Evolutionary conservation across 2,113 vertebrate genomes (phyloP).

Genomic region (Tringa solitaria): DNA sequence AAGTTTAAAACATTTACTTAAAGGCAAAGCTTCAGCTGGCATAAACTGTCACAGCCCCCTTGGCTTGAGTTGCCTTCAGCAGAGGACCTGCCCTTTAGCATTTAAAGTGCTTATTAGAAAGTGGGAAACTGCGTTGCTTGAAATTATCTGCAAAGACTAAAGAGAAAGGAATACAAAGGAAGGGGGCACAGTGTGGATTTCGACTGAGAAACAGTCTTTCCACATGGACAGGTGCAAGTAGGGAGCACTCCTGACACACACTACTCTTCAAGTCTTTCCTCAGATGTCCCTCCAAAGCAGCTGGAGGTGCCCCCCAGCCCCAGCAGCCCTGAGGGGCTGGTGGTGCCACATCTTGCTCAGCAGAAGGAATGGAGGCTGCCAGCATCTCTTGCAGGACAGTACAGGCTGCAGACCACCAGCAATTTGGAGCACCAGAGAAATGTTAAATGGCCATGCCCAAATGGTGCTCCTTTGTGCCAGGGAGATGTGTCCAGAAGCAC

Average conservation of each 20-base stretch:
- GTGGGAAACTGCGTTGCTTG: constrained; percentile 29
- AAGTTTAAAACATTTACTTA: constrained; percentile 65
- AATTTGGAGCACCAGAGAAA: background rate
- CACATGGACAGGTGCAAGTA: background rate
- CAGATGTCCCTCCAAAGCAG: background rate
- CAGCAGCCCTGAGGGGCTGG: background rate
- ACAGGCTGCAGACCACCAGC: background rate
- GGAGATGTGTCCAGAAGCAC: background rate
- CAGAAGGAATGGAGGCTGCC: background rate
- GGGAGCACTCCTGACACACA: background rate
- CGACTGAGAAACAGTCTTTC: background rate
- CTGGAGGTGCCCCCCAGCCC: background rate
- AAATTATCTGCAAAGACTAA: constrained; percentile 21
- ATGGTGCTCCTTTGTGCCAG: background rate
- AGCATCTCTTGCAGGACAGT: background rate
- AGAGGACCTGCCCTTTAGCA: constrained; percentile 36
- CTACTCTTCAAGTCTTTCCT: background rate
- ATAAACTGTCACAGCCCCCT: constrained; percentile 49
- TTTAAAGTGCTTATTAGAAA: constrained; percentile 34
- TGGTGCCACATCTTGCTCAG: background rate
- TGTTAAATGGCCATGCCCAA: background rate
- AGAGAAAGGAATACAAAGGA: background rate
- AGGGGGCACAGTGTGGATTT: background rate
- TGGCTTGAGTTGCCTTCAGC: background rate
- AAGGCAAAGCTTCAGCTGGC: constrained; percentile 59